These are phyloP conservation scores for Brachionus angularis DNA, from an alignment of 1,140 invertebrate genomes.

Conservation along the genomic window DNA sequence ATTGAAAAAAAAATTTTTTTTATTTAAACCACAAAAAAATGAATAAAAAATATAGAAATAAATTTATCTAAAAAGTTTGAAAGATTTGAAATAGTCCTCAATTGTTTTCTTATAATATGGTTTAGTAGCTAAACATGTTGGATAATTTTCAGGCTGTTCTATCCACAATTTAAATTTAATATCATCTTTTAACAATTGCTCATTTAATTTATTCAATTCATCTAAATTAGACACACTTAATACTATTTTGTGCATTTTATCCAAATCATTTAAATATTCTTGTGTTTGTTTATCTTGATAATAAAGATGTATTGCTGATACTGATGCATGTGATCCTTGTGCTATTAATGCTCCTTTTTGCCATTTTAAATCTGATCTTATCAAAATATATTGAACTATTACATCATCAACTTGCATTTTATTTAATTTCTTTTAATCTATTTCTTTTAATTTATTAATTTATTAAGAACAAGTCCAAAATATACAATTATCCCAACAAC, in stretches of 20 bases:
- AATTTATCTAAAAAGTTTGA: constrained; percentile 74
- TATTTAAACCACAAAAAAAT: no score
- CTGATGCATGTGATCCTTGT: constrained; percentile 87
- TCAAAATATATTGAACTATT: constrained; percentile 74
- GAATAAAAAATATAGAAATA: no score
- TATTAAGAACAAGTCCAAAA: constrained; percentile 70
- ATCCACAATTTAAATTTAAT: constrained; percentile 90
- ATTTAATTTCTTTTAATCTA: no score
- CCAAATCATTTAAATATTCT: constrained; percentile 74
- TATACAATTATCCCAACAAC: constrained; percentile 85
- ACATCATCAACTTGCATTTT: no score
- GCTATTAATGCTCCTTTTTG: constrained; percentile 80
- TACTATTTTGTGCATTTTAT: constrained; percentile 93
- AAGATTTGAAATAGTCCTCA: constrained; percentile 78
- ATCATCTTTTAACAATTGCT: constrained; percentile 67
- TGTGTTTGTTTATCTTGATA: constrained; percentile 71
- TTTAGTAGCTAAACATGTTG: constrained; percentile 86
- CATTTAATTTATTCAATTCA: constrained; percentile 66
- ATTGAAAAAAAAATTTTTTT: no score
- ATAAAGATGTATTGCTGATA: constrained; percentile 73
- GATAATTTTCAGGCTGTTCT: constrained; percentile 92
- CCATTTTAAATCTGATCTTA: constrained; percentile 77
- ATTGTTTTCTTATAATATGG: constrained; percentile 81
- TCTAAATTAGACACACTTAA: constrained; percentile 71
- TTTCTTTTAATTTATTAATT: no score